Base-by-base conservation (phyloP, 1,140 invertebrate species). In the Brachionus sp. region DNA sequence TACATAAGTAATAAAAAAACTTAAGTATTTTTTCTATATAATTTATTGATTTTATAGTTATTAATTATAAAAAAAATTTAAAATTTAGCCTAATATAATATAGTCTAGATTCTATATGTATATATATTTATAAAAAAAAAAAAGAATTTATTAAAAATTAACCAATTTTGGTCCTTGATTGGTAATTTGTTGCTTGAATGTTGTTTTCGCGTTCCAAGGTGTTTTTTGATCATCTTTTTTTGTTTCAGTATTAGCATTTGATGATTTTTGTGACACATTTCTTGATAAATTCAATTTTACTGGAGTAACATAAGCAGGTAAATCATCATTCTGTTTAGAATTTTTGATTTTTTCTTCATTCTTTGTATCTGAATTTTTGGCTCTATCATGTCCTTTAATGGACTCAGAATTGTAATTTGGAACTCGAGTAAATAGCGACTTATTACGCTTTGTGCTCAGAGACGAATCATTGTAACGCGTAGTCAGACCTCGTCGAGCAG, bases 81-180 rank as follows among this genome's bases (percentile, higher is more conserved):
- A 16, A 5, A 66, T 33, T 33, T 3, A 66, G 12, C 13, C 25
- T 66, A 66, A 66, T 29, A 37, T 66, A 66, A n/a, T 16, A 66
- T 57, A 66, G 13, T 66, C 64, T 66, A 66, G 0, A 33, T 37
- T 37, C 9, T 33, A 10, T 66, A 33, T 33, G 5, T 5, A 64
- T 16, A 68, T 35, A n/a, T 35, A 37, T 29, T n/a, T n/a, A n/a
- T n/a, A n/a, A n/a, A n/a, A 68, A 37, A 68, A 35, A 35, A 35
- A 68, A 35, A 33, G 25, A 23, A 66, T 9, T n/a, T 39, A 9
- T 75, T 35, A 75, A 75, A 75, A 75, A 29, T 75, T 75, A 10
- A 75, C 70, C 42, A 75, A 50, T 50, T 75, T 75, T 13, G 70
- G 70, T 6, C 70, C 70, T 46, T 75, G 70, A 13, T 33, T 75